Evolutionary conservation across 2,113 vertebrate genomes (phyloP), one percentile per base, ranked within the genome.

Genomic region (Geococcyx californianus): DNA sequence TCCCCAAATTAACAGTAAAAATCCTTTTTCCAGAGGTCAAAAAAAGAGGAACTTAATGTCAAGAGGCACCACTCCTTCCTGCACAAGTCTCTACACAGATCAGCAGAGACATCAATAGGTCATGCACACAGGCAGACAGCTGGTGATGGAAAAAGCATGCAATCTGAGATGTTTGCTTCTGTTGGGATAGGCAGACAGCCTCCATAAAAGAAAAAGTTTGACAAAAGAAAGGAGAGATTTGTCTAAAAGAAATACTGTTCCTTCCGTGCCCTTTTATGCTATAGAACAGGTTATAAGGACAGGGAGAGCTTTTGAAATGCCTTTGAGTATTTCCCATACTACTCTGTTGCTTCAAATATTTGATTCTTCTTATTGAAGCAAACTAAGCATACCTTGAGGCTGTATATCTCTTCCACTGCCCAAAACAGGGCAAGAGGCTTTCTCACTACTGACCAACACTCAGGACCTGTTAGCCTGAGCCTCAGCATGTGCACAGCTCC

Each of bases 361-460:
- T 89, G 28, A 67, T 81, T 56, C 13, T 73, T 77, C 16, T 21
- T 76, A 72, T 18, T 42, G 47, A 87, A 85, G 10, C 14, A 28
- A 87, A 94, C 76, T 18, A 0, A 56, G 10, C 63, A 2, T 36
- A 52, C 47, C 19, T 51, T 60, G 68, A 82, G 11, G 16, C 3
- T 85, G 28, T 58, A 55, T 79, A 42, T 13, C 6, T 70, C 36
- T 85, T 73, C n/a, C 10, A 36, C 9, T 23, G 19, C 45, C 13
- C 66, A 62, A 68, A 80, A 19, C 6, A 52, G 34, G 24, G 33
- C 25, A 42, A 59, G 44, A 78, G 0, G 1, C 13, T 60, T 87
- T 90, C 33, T 87, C 14, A 62, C 9, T 0, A 0, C 58, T 74
- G 51, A 85, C 31, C 49, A 80, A 26, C 7, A 29, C 0, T 0